Base-by-base conservation (phyloP, 2,888 invertebrate genomes). In the Crioceris asparagi region DNA sequence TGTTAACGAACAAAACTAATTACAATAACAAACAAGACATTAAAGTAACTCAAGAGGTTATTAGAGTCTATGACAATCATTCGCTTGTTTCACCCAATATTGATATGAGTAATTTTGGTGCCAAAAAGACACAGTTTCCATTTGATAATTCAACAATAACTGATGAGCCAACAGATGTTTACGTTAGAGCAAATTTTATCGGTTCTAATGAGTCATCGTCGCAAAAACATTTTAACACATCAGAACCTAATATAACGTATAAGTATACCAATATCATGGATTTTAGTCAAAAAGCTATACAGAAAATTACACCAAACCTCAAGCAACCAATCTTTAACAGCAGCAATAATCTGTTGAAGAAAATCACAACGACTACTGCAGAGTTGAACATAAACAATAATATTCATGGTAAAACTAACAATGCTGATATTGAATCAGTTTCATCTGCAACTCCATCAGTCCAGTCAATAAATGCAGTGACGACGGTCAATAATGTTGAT, bases 221-320 rank as follows among this genome's bases (percentile, higher is more conserved):
- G 11, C 17, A 32, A 8, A 17, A 34, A 17, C n/a, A 35, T 27
- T 25, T 25, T 35, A 12, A 33, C 11, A 33, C 35, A 34, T 29
- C 37, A 11, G 36, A 38, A 37, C 19, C 36, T 4, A 51, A 43
- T 35, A 21, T 25, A 14, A 30, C 47, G 4, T 44, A 47, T 31
- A 59, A 56, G 33, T 60, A 60, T 36, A 48, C 58, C 8, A 64
- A 61, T 43, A 62, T 64, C 27, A 55, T 60, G 47, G 64, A 66
- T 48, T 65, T 65, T 45, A 64, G 64, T 41, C 63, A 65, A 40
- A 64, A 64, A 39, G 64, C 64, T n/a, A 60, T 61, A 2, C 62
- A 61, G 47, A 47, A 60, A 38, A 43, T 65, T n/a, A 59, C 62
- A 4, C 66, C 66, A 10, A 66, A 64, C 48, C 50, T 65, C 30